phyloP scores from a whole-genome alignment of 2,888 invertebrate genomes.

The Drosophila multiciliata region DNA sequence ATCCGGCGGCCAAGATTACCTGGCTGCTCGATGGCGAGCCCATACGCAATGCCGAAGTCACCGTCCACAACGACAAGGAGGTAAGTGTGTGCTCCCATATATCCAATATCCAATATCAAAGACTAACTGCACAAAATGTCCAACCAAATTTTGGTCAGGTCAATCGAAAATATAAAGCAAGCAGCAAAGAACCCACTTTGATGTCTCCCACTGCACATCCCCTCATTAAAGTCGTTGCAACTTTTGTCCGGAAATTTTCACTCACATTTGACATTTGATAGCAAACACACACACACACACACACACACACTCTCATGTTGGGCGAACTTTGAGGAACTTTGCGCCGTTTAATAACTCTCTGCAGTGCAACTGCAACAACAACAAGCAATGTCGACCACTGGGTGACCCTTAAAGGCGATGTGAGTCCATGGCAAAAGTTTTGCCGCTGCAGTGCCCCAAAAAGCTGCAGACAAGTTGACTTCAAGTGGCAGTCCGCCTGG shows the following conservation, averaged over 20 bases:
- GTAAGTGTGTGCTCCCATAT: constrained; percentile 63
- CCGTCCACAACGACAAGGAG: constrained; percentile 86
- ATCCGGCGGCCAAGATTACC: constrained; percentile 92
- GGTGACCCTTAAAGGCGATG: constrained; percentile 63
- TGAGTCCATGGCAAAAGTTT: constrained; percentile 44
- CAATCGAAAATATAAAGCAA: constrained; percentile 9
- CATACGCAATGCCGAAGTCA: constrained; percentile 88
- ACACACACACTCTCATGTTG: constrained; percentile 5
- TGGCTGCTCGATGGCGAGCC: constrained; percentile 91
- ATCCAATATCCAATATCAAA: constrained; percentile 34
- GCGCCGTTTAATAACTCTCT: constrained; percentile 53
- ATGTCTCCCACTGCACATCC: not conserved
- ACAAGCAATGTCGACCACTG: constrained; percentile 52
- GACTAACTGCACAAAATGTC: constrained; percentile 24
- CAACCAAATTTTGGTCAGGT: constrained; percentile 16
- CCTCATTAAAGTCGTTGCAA: constrained; percentile 16
- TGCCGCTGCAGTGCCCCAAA: constrained; percentile 43
- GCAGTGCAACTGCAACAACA: constrained; percentile 44
- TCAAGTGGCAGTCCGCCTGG: constrained; percentile 48
- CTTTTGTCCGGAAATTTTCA: constrained; percentile 47
- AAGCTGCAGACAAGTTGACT: constrained; percentile 65
- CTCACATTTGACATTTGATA: constrained; percentile 73
- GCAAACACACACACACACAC: constrained; percentile 29
- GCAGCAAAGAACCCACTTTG: constrained; percentile 3
- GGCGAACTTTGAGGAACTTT: constrained; percentile 40